A percentile compares a stretch with the other conserved stretches of the same genome.
Conservation (phyloP, 1,140 invertebrate species). For the Listronotus bonariensis region DNA sequence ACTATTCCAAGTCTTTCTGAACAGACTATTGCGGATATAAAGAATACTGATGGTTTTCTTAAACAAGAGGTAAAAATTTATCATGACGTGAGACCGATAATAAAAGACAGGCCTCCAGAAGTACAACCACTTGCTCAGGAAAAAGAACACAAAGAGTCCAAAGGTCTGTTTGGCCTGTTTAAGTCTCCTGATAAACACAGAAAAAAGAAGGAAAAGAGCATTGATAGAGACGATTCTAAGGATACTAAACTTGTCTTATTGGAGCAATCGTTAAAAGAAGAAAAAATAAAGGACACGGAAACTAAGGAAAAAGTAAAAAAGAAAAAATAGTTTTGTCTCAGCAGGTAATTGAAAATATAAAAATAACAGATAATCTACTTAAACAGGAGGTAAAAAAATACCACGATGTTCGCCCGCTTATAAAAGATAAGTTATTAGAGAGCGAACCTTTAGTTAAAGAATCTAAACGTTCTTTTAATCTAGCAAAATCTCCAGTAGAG, state of each 20-base stretch:
- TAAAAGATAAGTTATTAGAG: not conserved
- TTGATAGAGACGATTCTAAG: no score
- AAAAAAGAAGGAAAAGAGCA: slow-evolving; percentile 15
- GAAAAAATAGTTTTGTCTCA: no score
- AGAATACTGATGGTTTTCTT: slow-evolving; percentile 23
- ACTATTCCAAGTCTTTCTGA: slow-evolving; percentile 9
- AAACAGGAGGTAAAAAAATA: slow-evolving; percentile 31
- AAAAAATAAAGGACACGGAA: no score
- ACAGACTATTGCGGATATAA: slow-evolving; percentile 14
- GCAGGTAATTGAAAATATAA: slow-evolving; percentile 17
- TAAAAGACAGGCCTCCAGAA: not conserved
- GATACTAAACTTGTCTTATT: no score
- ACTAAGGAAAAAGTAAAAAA: no score
- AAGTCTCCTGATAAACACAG: slow-evolving; percentile 8
- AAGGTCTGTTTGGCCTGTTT: slow-evolving; percentile 2
- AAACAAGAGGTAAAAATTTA: slow-evolving; percentile 31
- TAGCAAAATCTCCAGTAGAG: no score
- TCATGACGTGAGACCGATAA: slow-evolving; percentile 34
- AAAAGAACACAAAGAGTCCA: slow-evolving; percentile 15
- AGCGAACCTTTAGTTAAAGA: not conserved
- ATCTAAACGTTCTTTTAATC: not conserved
- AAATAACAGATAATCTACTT: slow-evolving; percentile 26
- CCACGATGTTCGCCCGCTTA: slow-evolving; percentile 24
- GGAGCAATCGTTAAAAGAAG: no score
- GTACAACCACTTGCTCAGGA: not conserved